Percentiles rank a stretch among this genome's conserved stretches.
Evolutionary conservation across 1,140 invertebrate species (phyloP).

Genomic region (Periplaneta americana): DNA sequence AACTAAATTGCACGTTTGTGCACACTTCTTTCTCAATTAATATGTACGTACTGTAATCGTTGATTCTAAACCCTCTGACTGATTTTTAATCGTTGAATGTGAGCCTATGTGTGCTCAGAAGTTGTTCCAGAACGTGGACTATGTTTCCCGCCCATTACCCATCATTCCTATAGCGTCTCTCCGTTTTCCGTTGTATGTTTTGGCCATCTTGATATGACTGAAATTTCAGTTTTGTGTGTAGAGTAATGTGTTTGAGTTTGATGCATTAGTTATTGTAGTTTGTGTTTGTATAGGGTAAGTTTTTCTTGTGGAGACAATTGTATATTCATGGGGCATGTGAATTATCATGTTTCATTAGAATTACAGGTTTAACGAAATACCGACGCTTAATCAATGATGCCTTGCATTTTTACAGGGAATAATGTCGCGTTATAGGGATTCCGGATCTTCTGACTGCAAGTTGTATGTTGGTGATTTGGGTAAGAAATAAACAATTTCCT

Average conservation of each 20-base stretch:
- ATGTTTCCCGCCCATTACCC: background rate
- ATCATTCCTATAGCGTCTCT: background rate
- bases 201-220: background rate
- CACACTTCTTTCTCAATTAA: too few species aligned
- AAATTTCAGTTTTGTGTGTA: background rate
- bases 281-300: background rate
- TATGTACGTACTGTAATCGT: too few species aligned
- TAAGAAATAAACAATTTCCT: too few species aligned
- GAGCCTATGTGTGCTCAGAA: too few species aligned
- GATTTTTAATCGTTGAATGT: too few species aligned
- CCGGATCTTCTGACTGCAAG: constrained; percentile 77
- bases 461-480: constrained; percentile 94
- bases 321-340: background rate
- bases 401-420: background rate
- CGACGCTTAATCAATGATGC: background rate
- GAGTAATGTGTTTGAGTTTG: background rate
- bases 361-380: background rate
- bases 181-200: background rate
- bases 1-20: too few species aligned
- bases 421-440: constrained; percentile 9
- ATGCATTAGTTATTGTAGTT: background rate
- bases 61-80: too few species aligned
- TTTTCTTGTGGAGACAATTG: background rate
- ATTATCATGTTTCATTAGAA: too few species aligned
- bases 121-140: background rate